phyloP scores from a whole-genome alignment of 2,797 vertebrate genomes.

The Lagocephalus sceleratus region DNA sequence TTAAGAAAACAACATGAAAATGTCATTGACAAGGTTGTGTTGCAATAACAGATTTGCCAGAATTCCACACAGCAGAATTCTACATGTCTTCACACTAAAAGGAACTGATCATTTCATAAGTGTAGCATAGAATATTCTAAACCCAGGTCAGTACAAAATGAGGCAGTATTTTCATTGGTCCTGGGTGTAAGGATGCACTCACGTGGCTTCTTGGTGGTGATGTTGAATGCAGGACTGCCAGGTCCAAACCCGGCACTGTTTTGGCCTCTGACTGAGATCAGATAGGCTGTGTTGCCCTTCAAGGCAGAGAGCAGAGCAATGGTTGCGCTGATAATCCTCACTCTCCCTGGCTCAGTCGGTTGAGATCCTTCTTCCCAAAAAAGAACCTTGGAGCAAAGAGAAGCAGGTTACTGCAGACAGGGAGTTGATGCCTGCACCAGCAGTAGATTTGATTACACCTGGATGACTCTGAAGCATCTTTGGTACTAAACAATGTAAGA shows the following conservation, averaged over 20 bases:
- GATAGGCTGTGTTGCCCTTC: slow-evolving; percentile 67
- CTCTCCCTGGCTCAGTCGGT: slow-evolving; percentile 46
- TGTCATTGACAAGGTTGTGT: neutral
- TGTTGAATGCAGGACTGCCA: slow-evolving; percentile 51
- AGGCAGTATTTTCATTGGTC: neutral
- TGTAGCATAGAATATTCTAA: too few species aligned
- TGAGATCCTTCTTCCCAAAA: slow-evolving; percentile 62
- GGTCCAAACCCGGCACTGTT: slow-evolving; percentile 76
- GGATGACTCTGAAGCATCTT: too few species aligned
- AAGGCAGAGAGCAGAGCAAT: slow-evolving; percentile 64
- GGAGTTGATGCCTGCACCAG: neutral
- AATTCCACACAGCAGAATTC: too few species aligned
- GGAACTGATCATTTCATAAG: too few species aligned
- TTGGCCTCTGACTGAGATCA: slow-evolving; percentile 69
- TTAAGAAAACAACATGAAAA: slow-evolving; percentile 30
- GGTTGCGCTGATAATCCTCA: slow-evolving; percentile 48
- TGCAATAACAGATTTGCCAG: neutral
- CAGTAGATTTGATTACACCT: neutral
- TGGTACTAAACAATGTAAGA: too few species aligned
- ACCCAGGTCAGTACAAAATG: too few species aligned
- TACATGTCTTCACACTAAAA: too few species aligned
- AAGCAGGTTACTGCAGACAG: slow-evolving; percentile 13
- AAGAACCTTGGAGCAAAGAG: slow-evolving; percentile 58
- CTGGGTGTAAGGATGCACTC: slow-evolving; percentile 35
- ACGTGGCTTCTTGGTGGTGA: slow-evolving; percentile 78